Conservation (phyloP, 2,888 invertebrate species). For the Campoplex capitator region DNA sequence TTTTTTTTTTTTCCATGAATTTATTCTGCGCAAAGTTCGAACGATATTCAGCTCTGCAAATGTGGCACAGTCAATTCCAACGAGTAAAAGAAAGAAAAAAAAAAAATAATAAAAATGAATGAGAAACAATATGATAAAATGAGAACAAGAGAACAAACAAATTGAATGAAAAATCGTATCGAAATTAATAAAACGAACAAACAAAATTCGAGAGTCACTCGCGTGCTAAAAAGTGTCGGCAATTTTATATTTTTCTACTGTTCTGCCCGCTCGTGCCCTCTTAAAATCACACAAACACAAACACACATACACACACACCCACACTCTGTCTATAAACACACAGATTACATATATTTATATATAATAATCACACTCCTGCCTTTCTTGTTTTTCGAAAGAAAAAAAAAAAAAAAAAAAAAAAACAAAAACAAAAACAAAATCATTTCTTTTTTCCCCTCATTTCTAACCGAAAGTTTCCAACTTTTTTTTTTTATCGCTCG, state of each 20-base stretch:
- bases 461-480: background rate
- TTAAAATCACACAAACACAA: conserved; percentile 13
- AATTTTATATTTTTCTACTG: conserved; percentile 84
- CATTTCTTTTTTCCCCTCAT: background rate
- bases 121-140: background rate
- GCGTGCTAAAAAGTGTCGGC: conserved; percentile 77
- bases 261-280: conserved; percentile 71
- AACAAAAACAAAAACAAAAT: background rate
- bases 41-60: conserved; percentile 3
- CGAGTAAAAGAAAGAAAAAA: conserved; percentile 17
- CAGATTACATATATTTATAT: conserved; percentile 49
- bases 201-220: conserved; percentile 69
- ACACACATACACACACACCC: background rate
- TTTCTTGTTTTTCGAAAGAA: background rate
- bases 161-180: conserved; percentile 16
- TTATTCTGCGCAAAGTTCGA: background rate
- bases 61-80: conserved; percentile 40
- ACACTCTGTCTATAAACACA: conserved; percentile 34
- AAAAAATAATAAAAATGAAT: background rate
- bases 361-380: conserved; percentile 32
- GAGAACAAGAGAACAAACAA: conserved; percentile 25
- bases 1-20: conserved; percentile 7
- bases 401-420: background rate
- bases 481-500: background rate
- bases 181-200: conserved; percentile 69